Percentiles rank a stretch among this genome's conserved stretches.
phyloP scores from a whole-genome alignment of 2,888 invertebrate species.

The Cephonodes hylas region DNA sequence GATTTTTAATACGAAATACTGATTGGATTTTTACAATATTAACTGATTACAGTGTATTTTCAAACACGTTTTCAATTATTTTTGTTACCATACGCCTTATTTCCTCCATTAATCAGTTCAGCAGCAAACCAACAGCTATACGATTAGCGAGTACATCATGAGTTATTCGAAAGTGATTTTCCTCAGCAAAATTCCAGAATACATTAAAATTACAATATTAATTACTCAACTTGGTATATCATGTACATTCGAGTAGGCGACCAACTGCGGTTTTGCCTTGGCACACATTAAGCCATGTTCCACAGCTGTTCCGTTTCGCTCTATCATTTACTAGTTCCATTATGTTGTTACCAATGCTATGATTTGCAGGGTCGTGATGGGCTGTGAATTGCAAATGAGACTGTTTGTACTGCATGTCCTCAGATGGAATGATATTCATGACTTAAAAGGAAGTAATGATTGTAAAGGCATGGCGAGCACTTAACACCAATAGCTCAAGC shows the following conservation, averaged over 20 bases:
- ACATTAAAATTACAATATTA: not conserved
- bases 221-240: conserved; percentile 5
- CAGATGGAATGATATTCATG: not conserved
- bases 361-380: conserved; percentile 15
- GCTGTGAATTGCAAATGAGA: conserved; percentile 2
- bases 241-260: conserved; percentile 32
- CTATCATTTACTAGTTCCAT: conserved; percentile 20
- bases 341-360: conserved; percentile 11
- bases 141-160: not conserved
- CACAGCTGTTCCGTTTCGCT: conserved; percentile 43
- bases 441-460: not conserved
- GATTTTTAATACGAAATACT: not conserved
- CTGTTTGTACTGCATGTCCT: not conserved
- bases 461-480: not conserved
- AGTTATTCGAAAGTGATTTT: not conserved
- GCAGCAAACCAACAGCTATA: not conserved
- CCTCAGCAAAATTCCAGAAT: not conserved
- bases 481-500: too few species aligned
- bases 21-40: not conserved
- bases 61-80: not conserved
- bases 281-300: conserved; percentile 43
- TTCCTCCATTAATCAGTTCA: not conserved
- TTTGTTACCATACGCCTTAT: not conserved
- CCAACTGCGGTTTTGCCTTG: conserved; percentile 39
- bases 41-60: not conserved